Conservation (phyloP, 2,113 vertebrate species). For the Eidolon helvum region DNA sequence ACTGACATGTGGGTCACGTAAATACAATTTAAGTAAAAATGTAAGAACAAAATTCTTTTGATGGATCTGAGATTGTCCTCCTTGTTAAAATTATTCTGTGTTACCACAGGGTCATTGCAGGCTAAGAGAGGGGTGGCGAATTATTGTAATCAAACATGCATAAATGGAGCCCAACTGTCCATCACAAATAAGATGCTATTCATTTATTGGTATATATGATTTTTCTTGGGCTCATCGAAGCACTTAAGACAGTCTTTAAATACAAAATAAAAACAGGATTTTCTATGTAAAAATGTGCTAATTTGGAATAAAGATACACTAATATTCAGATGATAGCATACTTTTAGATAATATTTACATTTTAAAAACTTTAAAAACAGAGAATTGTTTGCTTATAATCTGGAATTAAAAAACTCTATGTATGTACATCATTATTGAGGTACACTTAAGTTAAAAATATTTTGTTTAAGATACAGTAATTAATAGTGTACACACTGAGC, state of each 20-base stretch:
- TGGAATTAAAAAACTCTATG: background rate
- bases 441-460: background rate
- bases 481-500: background rate
- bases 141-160: conserved; percentile 25
- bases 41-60: conserved; percentile 11
- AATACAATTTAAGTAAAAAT: conserved; percentile 55
- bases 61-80: conserved; percentile 3
- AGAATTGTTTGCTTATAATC: background rate
- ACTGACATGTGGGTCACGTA: conserved; percentile 17
- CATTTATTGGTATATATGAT: background rate
- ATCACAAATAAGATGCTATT: background rate
- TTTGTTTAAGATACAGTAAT: background rate
- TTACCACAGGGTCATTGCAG: background rate
- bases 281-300: background rate
- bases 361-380: background rate
- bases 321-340: background rate
- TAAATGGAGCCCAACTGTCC: background rate
- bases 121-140: background rate
- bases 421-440: background rate
- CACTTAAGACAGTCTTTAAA: background rate
- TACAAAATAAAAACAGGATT: background rate
- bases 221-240: background rate
- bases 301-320: background rate
- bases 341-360: background rate
- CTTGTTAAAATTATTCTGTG: conserved; percentile 32